Evolutionary conservation across 2,797 vertebrate species (phyloP), one percentile per base, ranked within the genome.

Genomic region (Heteromormyrus szaboi): DNA sequence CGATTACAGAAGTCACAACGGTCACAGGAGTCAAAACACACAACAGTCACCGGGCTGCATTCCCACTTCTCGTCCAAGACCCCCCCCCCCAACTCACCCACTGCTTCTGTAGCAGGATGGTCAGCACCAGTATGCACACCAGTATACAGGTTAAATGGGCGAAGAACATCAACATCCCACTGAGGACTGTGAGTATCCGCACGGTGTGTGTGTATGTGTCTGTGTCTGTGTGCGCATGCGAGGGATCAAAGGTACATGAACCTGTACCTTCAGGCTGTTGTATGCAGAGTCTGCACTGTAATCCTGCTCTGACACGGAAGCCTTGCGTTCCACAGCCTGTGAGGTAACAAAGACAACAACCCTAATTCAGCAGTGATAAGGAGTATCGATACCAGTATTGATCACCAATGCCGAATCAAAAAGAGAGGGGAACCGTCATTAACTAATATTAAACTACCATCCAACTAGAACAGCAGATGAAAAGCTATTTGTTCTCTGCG

Each of bases 221-320:
- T 48, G 51, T 25, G 54, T 84, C n/a, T 48, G n/a, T 79, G 65
- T 0, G 17, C 46, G 3, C 7, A 2, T 7, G 25, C 54, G 19
- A 85, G 87, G 59, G 37, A 84, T 25, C 81, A 25, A 48, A 84
- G 44, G 46, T 86, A 56, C 85, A 62, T 86, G 86, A 22, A 25
- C 17, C 41, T 37, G 76, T 94, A 99, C 98, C 98, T 99, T 99
- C 87, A 99, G 95, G 89, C 96, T 99, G 89, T 98, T 97, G 94
- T 99, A 99, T 0, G 97, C 97, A 88, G 96, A 94, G 87, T 98
- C 98, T 12, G 95, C 93, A 1, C 94, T 95, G 0, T 90, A 93
- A 72, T 98, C 97, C 1, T 93, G 91, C 88, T 96, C 93, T 0
- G 93, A 90, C 33, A 93, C 76, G 0, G 93, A 92, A n/a, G 91